A percentile compares a stretch with the other conserved stretches of the same genome.
Evolutionary conservation across 2,888 invertebrate genomes (phyloP).

Genomic region (Pollenia amentaria): DNA sequence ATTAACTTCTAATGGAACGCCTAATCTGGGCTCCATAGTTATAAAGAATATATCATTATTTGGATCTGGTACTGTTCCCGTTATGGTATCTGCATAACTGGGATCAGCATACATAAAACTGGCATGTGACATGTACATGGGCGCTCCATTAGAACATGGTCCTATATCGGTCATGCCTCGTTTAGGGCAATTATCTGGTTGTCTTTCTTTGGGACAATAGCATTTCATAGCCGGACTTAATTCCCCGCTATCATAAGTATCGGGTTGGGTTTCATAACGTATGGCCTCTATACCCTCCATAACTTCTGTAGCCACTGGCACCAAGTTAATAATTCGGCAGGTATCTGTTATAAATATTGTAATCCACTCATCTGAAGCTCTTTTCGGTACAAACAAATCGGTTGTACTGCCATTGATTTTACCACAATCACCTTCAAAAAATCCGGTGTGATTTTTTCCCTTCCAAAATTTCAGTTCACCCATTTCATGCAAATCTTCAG

Average conservation of each 20-base stretch:
- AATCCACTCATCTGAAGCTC: conserved; percentile 85
- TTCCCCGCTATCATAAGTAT: conserved; percentile 90
- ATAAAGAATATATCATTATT: conserved; percentile 88
- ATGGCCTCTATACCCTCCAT: conserved; percentile 79
- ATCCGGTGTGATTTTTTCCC: conserved; percentile 86
- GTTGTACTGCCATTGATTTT: conserved; percentile 90
- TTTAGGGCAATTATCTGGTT: conserved; percentile 84
- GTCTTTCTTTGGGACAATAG: conserved; percentile 86
- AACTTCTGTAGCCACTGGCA: conserved; percentile 76
- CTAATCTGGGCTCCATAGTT: conserved; percentile 90
- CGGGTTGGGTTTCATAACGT: conserved; percentile 86
- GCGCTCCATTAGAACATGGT: conserved; percentile 90
- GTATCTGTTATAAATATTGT: conserved; percentile 90
- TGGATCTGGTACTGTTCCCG: conserved; percentile 88
- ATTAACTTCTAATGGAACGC: conserved; percentile 90
- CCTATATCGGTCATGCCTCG: conserved; percentile 89
- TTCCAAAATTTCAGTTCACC: conserved; percentile 91
- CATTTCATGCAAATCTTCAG: conserved; percentile 87
- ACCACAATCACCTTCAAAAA: conserved; percentile 88
- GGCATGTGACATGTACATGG: conserved; percentile 91
- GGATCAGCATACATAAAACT: conserved; percentile 92
- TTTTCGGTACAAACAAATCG: conserved; percentile 91
- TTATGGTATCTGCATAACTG: conserved; percentile 87
- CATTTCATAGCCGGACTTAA: conserved; percentile 87
- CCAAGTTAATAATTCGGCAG: conserved; percentile 88